phyloP scores from a whole-genome alignment of 2,888 invertebrate species.

The Beris chalybata region DNA sequence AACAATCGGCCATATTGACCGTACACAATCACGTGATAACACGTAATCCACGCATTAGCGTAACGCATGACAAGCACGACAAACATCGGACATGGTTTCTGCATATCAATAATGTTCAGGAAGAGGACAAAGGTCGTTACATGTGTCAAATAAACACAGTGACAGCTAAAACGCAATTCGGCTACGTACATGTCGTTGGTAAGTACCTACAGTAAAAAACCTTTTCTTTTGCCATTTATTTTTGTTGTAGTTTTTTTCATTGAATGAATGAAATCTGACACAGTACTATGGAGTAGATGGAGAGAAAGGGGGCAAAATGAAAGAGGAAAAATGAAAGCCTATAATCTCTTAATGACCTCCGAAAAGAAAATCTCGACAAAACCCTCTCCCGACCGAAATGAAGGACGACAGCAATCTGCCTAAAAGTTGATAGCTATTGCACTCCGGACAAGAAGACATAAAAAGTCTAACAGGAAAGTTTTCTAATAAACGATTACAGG shows the following conservation, averaged over 20 bases:
- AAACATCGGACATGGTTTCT: constrained; percentile 87
- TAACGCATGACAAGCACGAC: constrained; percentile 83
- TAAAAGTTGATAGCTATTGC: constrained; percentile 30
- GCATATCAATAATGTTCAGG: constrained; percentile 88
- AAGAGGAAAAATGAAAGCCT: constrained; percentile 19
- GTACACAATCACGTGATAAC: constrained; percentile 95
- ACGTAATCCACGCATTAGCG: constrained; percentile 86
- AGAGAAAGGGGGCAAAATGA: constrained; percentile 1
- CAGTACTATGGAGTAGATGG: constrained; percentile 17
- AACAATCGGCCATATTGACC: constrained; percentile 89
- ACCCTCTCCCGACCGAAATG: neutral
- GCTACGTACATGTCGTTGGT: constrained; percentile 91
- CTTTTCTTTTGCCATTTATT: constrained; percentile 6
- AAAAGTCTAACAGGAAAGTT: constrained; percentile 28
- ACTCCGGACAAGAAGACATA: constrained; percentile 23
- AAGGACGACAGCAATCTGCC: constrained; percentile 32
- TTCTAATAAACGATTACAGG: constrained; percentile 31
- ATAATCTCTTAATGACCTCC: too few species aligned
- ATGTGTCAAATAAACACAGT: constrained; percentile 95
- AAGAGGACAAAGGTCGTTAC: constrained; percentile 88
- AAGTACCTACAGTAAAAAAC: constrained; percentile 48
- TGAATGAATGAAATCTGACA: neutral
- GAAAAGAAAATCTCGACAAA: too few species aligned
- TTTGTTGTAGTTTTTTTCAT: neutral
- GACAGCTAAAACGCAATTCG: constrained; percentile 89